phyloP scores from a whole-genome alignment of 2,113 vertebrate species.

The Rhipidura dahli region DNA sequence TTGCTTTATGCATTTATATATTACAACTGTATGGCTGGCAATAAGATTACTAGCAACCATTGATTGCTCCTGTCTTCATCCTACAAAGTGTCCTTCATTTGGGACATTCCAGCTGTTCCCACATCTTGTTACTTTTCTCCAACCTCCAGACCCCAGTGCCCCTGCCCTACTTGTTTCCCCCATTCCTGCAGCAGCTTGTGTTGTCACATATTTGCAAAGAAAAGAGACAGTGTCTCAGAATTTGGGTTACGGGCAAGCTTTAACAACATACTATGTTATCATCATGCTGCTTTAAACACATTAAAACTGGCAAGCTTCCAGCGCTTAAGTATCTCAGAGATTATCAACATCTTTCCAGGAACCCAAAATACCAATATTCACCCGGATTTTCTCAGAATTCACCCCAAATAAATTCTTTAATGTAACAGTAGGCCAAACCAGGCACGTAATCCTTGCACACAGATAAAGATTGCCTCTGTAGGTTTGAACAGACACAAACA shows the following conservation, averaged over 20 bases:
- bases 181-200: not conserved
- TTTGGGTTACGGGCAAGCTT: not conserved
- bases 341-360: not conserved
- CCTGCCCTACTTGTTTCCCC: not conserved
- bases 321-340: not conserved
- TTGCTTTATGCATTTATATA: not conserved
- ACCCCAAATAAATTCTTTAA: not conserved
- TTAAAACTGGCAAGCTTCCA: not conserved
- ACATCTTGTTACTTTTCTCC: not conserved
- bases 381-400: not conserved
- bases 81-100: not conserved
- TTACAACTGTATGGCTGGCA: not conserved
- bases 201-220: not conserved
- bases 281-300: not conserved
- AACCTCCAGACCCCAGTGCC: not conserved
- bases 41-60: not conserved
- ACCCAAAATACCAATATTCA: not conserved
- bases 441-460: rapidly evolving
- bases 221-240: not conserved
- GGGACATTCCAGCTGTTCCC: not conserved
- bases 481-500: not conserved
- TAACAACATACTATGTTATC: not conserved
- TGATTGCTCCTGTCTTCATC: not conserved
- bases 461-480: not conserved
- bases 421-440: not conserved